Base-by-base conservation (phyloP, 2,888 invertebrate genomes). In the Caenorhabditis auriculariae region DNA sequence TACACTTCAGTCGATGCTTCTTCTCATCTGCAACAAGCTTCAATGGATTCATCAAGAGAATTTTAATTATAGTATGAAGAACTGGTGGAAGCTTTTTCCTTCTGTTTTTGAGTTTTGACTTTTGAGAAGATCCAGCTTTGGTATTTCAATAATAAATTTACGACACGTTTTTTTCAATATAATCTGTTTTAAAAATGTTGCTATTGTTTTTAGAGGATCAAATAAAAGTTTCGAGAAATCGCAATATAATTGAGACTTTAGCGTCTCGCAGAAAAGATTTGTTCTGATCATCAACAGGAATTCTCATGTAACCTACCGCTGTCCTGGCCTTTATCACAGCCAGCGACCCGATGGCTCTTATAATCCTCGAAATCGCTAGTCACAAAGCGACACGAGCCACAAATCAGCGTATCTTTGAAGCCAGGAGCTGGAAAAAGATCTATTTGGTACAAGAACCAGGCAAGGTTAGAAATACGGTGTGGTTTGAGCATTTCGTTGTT, bases 361-460 rank as follows among this genome's bases (percentile, higher is more conserved):
- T 89, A 84, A 74, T 88, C 88, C 72, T 88, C 87, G 17, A 89
- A 85, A 76, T 88, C 88, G 53, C 87, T 87, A 82, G 89, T 89
- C 84, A 88, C 87, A 82, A 88, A 88, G 67, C 88, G 85, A 83
- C 89, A 89, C 81, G 88, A 88, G 47, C 89, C 89, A 82, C 89
- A 89, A 72, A 89, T 89, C 74, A 89, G 84, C 66, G 89, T 88
- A 82, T 89, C 89, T 54, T 88, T 87, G 60, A 60, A 54, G 27
- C 50, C 66, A 62, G 49, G 0, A 60, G 55, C n/a, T 6, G 37
- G 26, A 19, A 26, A 21, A 21, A 3, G 37, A 15, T 26, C 46
- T 21, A 24, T 46, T 29, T 28, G n/a, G 12, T 27, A 15, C 5
- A 6, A 42, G n/a, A n/a, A n/a, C n/a, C n/a, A n/a, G n/a, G n/a